Conservation (phyloP, 2,797 vertebrate genomes). For the Kryptolebias ocellatus region DNA sequence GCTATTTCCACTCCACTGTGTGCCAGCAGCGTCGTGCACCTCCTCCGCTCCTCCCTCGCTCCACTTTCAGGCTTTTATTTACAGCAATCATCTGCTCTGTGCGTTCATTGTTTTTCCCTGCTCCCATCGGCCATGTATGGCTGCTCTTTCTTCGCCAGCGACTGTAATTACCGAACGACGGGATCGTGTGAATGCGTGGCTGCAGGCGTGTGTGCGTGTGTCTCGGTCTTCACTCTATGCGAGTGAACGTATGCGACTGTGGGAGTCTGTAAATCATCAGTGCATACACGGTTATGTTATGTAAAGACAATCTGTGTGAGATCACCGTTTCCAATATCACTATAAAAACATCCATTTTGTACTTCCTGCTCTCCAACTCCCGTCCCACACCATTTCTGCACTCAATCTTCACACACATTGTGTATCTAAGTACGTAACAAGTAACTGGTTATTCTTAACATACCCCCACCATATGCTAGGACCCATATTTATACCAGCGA, state of each 20-base stretch:
- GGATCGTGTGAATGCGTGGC: background rate
- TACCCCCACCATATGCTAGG: no score
- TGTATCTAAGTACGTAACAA: no score
- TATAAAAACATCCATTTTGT: background rate
- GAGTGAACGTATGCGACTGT: conserved; percentile 6
- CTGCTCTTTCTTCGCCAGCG: conserved; percentile 35
- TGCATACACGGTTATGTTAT: no score
- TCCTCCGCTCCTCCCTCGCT: conserved; percentile 41
- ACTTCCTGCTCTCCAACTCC: background rate
- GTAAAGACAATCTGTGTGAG: conserved; percentile 10
- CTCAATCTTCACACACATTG: no score
- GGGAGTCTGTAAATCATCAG: no score
- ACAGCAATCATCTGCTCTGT: conserved; percentile 60
- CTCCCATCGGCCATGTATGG: conserved; percentile 63
- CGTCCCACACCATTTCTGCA: no score
- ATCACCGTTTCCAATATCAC: no score
- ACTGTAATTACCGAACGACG: conserved; percentile 44
- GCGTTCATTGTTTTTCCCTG: conserved; percentile 49
- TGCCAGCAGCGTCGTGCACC: conserved; percentile 22
- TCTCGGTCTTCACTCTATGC: conserved; percentile 10
- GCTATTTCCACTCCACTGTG: conserved; percentile 5
- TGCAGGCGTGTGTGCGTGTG: conserved; percentile 6
- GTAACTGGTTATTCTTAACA: no score
- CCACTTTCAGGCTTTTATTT: conserved; percentile 62
- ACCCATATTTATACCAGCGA: no score